Evolutionary conservation across 1,140 invertebrate genomes (phyloP).

Genomic region (Cataglyphis hispanica): DNA sequence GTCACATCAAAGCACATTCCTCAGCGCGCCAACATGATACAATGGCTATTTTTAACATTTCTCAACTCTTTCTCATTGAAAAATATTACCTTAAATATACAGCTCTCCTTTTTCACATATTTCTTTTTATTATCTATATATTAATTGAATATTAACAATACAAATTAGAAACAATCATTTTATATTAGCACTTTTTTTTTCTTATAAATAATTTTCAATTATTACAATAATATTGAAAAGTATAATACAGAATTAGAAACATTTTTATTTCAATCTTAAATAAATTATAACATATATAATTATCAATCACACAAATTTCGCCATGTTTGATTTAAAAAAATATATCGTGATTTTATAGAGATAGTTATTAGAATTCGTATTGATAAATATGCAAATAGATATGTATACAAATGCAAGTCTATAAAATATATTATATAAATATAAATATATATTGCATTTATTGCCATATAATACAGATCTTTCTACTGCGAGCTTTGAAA

Average conservation of each 20-base stretch:
- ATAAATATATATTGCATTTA: no score
- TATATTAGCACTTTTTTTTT: not conserved
- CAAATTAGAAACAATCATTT: not conserved
- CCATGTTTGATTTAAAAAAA: not conserved
- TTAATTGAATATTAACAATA: not conserved
- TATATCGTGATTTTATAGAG: not conserved
- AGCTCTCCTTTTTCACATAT: not conserved
- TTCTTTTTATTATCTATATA: not conserved
- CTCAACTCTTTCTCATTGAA: not conserved
- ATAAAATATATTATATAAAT: not conserved
- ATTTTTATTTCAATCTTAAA: not conserved
- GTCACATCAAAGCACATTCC: constrained; percentile 47
- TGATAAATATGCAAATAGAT: not conserved
- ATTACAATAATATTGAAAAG: not conserved
- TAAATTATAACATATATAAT: not conserved
- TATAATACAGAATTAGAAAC: not conserved
- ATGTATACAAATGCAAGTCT: not conserved
- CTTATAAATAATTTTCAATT: not conserved
- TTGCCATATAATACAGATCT: no score
- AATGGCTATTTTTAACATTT: constrained; percentile 25
- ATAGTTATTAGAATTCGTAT: not conserved
- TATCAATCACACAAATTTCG: not conserved
- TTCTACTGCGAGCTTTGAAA: not conserved
- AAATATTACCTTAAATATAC: not conserved
- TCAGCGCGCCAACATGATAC: constrained; percentile 12